Evolutionary conservation across 2,888 invertebrate species (phyloP).

Genomic region (Dynastes tityus): DNA sequence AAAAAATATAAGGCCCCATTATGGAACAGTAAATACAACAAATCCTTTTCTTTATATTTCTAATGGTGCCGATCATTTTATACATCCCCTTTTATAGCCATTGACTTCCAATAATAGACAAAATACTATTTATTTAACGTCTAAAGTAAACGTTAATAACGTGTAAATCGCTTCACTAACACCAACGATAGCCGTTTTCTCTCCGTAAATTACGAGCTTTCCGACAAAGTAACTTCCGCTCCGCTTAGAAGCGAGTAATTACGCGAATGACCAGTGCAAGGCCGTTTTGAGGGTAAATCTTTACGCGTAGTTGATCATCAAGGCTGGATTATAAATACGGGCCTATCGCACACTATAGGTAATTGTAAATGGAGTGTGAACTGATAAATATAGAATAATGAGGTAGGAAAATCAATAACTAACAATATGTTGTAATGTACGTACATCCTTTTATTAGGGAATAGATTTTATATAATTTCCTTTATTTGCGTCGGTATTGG

Average conservation of each 20-base stretch:
- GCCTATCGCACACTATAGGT: background rate
- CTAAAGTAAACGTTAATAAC: background rate
- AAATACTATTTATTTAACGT: no score
- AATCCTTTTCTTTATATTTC: no score
- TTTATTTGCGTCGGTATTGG: slow-evolving; percentile 16
- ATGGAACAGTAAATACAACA: no score
- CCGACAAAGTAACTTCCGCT: slow-evolving; percentile 18
- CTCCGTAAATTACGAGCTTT: slow-evolving; percentile 5
- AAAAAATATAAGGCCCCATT: no score
- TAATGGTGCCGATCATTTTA: no score
- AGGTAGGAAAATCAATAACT: no score
- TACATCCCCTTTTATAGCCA: no score
- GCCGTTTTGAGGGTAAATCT: slow-evolving; percentile 9
- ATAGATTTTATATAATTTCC: slow-evolving; percentile 9
- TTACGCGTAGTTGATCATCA: background rate
- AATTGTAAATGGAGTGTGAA: no score
- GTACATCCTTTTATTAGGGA: slow-evolving; percentile 4
- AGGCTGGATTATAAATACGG: slow-evolving; percentile 8
- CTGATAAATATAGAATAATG: no score
- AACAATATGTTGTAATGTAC: no score
- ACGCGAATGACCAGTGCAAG: slow-evolving; percentile 12
- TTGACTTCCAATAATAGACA: no score
- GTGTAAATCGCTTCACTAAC: slow-evolving; percentile 1
- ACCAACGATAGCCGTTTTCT: background rate
- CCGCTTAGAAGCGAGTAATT: slow-evolving; percentile 6